Evolutionary conservation across 2,113 vertebrate genomes (phyloP), one percentile per base, ranked within the genome.

Genomic region (Mesitornis unicolor): DNA sequence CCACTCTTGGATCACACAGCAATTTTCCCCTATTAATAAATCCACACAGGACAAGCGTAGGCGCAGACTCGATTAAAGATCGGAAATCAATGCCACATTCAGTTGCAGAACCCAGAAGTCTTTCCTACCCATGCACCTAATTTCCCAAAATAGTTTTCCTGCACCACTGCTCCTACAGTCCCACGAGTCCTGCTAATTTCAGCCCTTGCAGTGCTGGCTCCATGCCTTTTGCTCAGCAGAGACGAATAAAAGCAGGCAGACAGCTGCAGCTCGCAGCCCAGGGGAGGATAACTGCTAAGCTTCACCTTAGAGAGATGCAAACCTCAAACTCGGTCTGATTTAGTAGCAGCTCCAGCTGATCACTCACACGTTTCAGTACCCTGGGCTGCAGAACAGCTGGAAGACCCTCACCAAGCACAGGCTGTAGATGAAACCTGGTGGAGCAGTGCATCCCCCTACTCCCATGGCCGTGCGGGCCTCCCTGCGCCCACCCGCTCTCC

Each of bases 321-420:
- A 16, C 2, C 60, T 9, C 13, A 3, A 8, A 9, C 16, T 1
- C 10, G 51, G 11, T 19, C 40, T 16, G 47, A 2, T 16, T 16
- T 2, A 35, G 70, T 64, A 47, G 82, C 57, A 26, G 47, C 57
- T 53, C 40, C 56, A 16, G 69, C 18, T 3, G 38, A 13, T 11
- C 3, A 0, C 57, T 19, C 2, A 0, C 21, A 26, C 63, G 21
- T 33, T 2, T 15, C 14, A 5, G 67, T 1, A 7, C 1, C 3
- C 15, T 3, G 77, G 21, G 16, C 56, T 35, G 42, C 50, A 5
- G 42, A 12, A 4, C 70, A 22, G 10, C 13, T 10, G 18, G 9
- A 20, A 48, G 19, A 7, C 17, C 26, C 16, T 67, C 22, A 1
- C n/a, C 38, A 1, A 1, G 29, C 42, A 13, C 10, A 11, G 0